phyloP scores from a whole-genome alignment of 2,888 invertebrate species.

The Caenorhabditis macrosperma region DNA sequence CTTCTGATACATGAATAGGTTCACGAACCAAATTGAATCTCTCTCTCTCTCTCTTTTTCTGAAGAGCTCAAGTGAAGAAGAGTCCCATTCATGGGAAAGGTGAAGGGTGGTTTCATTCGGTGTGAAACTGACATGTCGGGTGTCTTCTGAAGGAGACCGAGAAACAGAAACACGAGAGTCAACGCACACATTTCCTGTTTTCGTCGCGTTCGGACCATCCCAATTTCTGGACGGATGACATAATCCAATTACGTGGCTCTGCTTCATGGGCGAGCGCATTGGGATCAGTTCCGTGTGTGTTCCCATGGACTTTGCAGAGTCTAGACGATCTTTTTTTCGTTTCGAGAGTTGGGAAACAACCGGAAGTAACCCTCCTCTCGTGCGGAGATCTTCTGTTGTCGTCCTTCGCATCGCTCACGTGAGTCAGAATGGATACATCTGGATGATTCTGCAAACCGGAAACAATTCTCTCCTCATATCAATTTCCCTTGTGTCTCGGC shows the following conservation, averaged over 20 bases:
- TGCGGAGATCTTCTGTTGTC: no score
- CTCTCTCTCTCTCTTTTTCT: no score
- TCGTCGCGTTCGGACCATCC: constrained; percentile 21
- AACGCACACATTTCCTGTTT: constrained; percentile 47
- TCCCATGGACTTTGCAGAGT: neutral
- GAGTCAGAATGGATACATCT: no score
- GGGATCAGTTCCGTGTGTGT: neutral
- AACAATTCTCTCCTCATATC: neutral
- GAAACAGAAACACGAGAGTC: neutral
- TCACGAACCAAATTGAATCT: constrained; percentile 15
- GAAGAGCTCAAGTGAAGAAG: no score
- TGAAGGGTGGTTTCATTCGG: constrained; percentile 15
- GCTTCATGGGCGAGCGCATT: neutral
- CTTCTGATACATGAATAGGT: constrained; percentile 20
- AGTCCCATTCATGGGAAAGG: no score
- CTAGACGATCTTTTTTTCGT: neutral
- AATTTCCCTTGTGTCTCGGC: constrained; percentile 4
- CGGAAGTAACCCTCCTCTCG: no score
- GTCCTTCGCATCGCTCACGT: no score
- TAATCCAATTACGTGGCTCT: constrained; percentile 26
- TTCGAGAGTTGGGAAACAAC: no score
- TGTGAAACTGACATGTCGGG: constrained; percentile 14
- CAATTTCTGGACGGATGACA: constrained; percentile 13
- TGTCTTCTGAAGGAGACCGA: neutral
- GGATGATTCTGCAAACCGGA: neutral